phyloP scores from a whole-genome alignment of 2,888 invertebrate genomes.

The Trissoscelio sp. region DNA sequence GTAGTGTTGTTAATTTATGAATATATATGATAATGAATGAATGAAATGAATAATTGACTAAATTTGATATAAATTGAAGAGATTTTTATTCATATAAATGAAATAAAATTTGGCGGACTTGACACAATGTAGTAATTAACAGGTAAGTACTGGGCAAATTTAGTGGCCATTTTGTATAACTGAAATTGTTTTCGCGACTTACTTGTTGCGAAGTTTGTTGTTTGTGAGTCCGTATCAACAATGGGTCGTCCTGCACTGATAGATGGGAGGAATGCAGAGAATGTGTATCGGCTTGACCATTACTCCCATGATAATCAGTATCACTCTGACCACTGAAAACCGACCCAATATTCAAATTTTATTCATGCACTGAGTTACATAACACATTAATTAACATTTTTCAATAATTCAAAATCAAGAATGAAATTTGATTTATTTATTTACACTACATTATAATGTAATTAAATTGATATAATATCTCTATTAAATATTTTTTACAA shows the following conservation, averaged over 20 bases:
- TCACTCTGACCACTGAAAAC: conserved; percentile 83
- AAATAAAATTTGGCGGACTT: background rate
- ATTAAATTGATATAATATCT: no score
- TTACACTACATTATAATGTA: no score
- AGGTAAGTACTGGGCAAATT: background rate
- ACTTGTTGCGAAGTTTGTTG: conserved; percentile 88
- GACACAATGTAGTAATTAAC: conserved; percentile 5
- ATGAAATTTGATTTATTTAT: no score
- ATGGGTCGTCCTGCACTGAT: conserved; percentile 84
- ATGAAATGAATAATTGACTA: no score
- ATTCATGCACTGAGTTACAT: background rate
- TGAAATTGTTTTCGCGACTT: conserved; percentile 62
- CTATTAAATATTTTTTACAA: no score
- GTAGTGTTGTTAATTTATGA: no score
- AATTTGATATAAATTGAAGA: no score
- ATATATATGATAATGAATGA: no score
- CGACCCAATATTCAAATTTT: conserved; percentile 21
- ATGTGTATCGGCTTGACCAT: conserved; percentile 87
- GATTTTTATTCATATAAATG: no score
- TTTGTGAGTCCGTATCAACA: conserved; percentile 87
- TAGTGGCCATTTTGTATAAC: background rate
- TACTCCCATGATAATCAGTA: conserved; percentile 85
- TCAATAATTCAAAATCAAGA: no score
- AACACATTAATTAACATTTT: background rate
- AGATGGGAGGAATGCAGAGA: conserved; percentile 86